A percentile compares a stretch with the other conserved stretches of the same genome.
Conservation (phyloP, 2,797 vertebrate genomes). For the Myotis pilosus region DNA sequence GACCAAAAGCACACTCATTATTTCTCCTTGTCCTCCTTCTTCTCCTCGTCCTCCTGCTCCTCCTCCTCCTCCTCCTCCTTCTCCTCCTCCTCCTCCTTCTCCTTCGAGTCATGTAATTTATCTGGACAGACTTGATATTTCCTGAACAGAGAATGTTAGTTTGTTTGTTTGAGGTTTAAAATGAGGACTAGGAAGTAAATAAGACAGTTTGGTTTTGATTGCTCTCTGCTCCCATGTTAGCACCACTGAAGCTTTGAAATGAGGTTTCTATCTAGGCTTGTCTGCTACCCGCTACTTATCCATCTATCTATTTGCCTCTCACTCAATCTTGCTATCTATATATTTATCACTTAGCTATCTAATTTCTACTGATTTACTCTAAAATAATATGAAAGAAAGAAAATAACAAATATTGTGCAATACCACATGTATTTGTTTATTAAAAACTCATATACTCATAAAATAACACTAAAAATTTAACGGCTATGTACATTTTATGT, state of each 20-base stretch:
- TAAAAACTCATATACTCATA: not conserved
- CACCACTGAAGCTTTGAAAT: not conserved
- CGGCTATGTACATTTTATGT: not conserved
- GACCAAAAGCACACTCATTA: not conserved
- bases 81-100: too few species aligned
- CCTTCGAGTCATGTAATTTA: not conserved
- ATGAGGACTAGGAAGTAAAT: not conserved
- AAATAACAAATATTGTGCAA: not conserved
- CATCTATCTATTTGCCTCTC: not conserved
- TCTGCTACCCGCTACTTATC: not conserved
- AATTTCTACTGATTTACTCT: not conserved
- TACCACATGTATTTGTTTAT: not conserved
- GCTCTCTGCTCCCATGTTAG: not conserved
- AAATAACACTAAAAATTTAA: not conserved
- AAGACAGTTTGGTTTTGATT: not conserved
- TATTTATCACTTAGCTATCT: not conserved
- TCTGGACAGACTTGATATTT: not conserved
- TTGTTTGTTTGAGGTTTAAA: not conserved
- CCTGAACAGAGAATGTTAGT: not conserved
- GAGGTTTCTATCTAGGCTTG: not conserved
- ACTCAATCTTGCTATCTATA: not conserved
- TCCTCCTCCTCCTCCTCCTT: too few species aligned
- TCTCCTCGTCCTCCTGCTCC: fast-evolving
- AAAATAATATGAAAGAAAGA: not conserved
- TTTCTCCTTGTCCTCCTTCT: not conserved